Evolutionary conservation across 92 coral and sea anemone genomes (phyloP).

Genomic region (Porites evermanni): DNA sequence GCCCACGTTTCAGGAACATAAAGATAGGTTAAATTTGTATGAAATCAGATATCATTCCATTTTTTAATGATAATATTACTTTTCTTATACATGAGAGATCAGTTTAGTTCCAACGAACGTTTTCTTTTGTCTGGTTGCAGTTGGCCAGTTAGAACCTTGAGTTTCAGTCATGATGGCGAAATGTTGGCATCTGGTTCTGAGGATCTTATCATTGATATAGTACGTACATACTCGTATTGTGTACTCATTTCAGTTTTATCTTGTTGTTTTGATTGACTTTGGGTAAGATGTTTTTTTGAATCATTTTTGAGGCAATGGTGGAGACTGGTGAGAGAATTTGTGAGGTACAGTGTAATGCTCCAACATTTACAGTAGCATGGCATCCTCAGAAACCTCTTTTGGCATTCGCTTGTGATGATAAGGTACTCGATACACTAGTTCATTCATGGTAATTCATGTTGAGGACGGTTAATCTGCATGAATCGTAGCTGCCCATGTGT

Average conservation of each 20-base stretch:
- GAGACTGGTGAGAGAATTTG: constrained; percentile 98
- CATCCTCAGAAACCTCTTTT: constrained; percentile 95
- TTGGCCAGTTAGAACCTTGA: constrained; percentile 98
- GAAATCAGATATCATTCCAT: too few relatives aligned
- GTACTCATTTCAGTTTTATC: not conserved
- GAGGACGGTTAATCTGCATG: too few relatives aligned
- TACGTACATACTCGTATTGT: constrained; percentile 49
- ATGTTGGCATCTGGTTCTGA: constrained; percentile 99
- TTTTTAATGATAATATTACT: too few relatives aligned
- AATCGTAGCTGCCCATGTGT: too few relatives aligned
- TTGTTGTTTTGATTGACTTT: not conserved
- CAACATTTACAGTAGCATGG: constrained; percentile 99
- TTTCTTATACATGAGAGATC: too few relatives aligned
- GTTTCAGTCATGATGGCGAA: constrained; percentile 98
- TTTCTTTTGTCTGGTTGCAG: constrained; percentile 33
- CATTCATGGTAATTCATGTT: too few relatives aligned
- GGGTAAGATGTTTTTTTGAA: too few relatives aligned
- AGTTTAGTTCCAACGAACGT: too few relatives aligned
- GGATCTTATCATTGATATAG: constrained; percentile 96
- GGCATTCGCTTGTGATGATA: constrained; percentile 99
- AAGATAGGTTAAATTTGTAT: too few relatives aligned
- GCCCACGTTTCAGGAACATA: too few relatives aligned
- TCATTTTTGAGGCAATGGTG: constrained; percentile 86
- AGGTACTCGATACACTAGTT: constrained; percentile 55
- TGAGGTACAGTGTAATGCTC: constrained; percentile 98